Percentiles rank a stretch among this genome's conserved stretches.
phyloP scores from a whole-genome alignment of 2,888 invertebrate genomes.

The Coenonympha arcania region DNA sequence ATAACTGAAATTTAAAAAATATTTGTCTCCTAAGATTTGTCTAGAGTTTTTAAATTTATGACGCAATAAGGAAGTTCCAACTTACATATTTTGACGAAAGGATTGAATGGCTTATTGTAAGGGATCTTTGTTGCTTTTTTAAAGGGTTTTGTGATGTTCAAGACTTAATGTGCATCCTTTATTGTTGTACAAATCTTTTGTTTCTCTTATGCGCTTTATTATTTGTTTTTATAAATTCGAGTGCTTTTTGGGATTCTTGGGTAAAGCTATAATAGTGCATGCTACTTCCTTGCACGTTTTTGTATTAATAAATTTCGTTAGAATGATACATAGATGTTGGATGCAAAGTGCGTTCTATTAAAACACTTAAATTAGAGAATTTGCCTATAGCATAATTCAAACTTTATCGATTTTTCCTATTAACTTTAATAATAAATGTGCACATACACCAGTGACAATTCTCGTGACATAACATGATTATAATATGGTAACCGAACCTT shows the following conservation, averaged over 20 bases:
- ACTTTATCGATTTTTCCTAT: no score
- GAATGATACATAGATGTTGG: no score
- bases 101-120: conserved; percentile 66
- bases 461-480: conserved; percentile 1
- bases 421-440: background rate
- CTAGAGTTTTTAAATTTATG: conserved; percentile 61
- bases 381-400: no score
- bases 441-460: background rate
- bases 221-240: conserved; percentile 59
- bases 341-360: no score
- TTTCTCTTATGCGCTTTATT: conserved; percentile 54
- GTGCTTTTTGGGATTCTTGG: conserved; percentile 41
- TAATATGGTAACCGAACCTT: background rate
- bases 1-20: conserved; percentile 22
- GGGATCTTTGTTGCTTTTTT: conserved; percentile 54
- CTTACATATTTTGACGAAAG: conserved; percentile 69
- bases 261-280: background rate
- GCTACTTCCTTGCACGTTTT: background rate
- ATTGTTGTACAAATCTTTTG: conserved; percentile 57
- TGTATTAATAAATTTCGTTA: background rate
- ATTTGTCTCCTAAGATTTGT: conserved; percentile 39
- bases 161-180: conserved; percentile 50
- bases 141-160: conserved; percentile 43
- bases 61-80: conserved; percentile 70
- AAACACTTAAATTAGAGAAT: no score